Evolutionary conservation across 2,888 invertebrate genomes (phyloP), one percentile per base, ranked within the genome.

Genomic region (Junonia oenone): DNA sequence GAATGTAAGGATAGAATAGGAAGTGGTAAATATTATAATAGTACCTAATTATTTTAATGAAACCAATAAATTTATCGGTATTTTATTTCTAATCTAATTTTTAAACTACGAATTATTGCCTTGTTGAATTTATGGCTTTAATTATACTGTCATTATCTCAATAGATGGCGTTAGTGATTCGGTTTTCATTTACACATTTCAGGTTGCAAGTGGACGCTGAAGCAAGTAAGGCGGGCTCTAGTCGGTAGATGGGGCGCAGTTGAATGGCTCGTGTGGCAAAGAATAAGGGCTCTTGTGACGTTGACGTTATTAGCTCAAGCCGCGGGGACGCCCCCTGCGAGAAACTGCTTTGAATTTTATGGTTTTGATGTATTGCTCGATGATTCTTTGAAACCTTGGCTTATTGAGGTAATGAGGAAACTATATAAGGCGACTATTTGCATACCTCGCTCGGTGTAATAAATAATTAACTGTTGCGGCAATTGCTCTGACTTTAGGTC

Each of bases 291-390:
- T 11, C 86, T 97, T 40, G 93, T 97, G 3, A 93, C 94, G 2
- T 81, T 97, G 45, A 96, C 96, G 0, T 85, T 96, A 15, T 81
- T 96, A 15, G 95, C 95, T 48, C 96, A 97, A 75, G 92, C 93
- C 0, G 91, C 93, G 19, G 93, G 93, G 27, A 92, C 95, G 8
- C 94, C 95, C 0, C 92, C 91, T 6, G 92, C 94, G 0, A 92
- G 93, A 27, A 96, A 96, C 81, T 96, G 96, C 79, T 96, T 96
- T 77, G 97, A 97, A 76, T 94, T 97, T 72, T 97, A 97, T 73
- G 98, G 98, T 1, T 98, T 98, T 75, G 98, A 98, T 78, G 94
- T 98, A 40, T 86, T 98, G 45, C 93, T 98, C 0, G 98, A 98
- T 73, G 93, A 94, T 45, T 91, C 93, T 52, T 82, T 98, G 62